Conservation (phyloP, 2,113 vertebrate species). For the Gambusia holbrooki region DNA sequence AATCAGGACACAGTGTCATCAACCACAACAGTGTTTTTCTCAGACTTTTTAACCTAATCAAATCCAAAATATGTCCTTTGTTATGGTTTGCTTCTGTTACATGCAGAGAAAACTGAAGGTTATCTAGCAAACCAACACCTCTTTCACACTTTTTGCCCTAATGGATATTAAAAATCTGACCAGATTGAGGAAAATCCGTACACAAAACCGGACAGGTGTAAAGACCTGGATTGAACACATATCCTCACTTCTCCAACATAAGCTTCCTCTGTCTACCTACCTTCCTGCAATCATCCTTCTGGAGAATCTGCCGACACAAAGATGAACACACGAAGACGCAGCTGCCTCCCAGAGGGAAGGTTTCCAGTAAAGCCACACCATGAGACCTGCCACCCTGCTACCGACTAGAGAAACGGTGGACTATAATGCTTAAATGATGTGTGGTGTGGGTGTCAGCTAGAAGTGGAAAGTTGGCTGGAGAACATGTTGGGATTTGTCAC, state of each 20-base stretch:
- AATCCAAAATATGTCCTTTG: background rate
- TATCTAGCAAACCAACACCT: no score
- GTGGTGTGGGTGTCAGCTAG: constrained; percentile 12
- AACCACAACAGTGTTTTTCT: background rate
- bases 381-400: background rate
- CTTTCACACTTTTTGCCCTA: no score
- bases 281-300: background rate
- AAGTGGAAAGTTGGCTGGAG: constrained; percentile 28
- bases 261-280: constrained; percentile 37
- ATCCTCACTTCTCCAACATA: constrained; percentile 2
- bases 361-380: constrained; percentile 4
- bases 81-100: background rate
- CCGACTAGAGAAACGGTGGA: constrained; percentile 18
- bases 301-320: background rate
- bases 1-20: background rate
- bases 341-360: background rate
- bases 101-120: background rate
- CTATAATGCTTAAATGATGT: background rate
- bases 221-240: background rate
- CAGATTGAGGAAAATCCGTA: background rate
- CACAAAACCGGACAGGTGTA: background rate
- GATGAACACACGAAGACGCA: background rate
- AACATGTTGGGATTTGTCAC: constrained; percentile 63
- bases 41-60: background rate
- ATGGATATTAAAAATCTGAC: background rate